Conservation (phyloP, 2,888 invertebrate species). For the Epistrophe grossulariae region DNA sequence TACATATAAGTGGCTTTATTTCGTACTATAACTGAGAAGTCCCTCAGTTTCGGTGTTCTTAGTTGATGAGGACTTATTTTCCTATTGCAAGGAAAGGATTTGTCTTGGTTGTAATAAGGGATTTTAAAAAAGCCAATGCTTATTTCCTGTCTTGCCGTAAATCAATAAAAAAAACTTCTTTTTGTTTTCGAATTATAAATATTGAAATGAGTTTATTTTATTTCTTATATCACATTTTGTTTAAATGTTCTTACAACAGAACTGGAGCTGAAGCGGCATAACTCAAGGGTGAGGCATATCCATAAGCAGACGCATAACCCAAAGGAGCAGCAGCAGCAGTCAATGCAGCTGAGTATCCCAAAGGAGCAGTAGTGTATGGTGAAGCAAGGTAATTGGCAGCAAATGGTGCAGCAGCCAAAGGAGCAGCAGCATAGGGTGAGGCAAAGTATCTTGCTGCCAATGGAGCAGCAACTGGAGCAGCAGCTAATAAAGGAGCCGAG, state of each 20-base stretch:
- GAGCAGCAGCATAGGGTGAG: conserved; percentile 19
- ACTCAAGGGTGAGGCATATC: conserved; percentile 47
- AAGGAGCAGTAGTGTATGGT: conserved; percentile 30
- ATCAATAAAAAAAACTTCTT: not conserved
- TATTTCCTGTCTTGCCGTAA: too few relatives aligned
- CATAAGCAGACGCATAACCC: conserved; percentile 45
- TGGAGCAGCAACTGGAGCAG: conserved; percentile 48
- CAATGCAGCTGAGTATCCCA: conserved; percentile 40
- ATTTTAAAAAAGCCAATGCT: too few relatives aligned
- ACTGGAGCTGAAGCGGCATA: conserved; percentile 39
- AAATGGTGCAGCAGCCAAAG: conserved; percentile 34
- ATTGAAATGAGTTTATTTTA: not conserved
- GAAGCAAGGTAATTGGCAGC: conserved; percentile 26
- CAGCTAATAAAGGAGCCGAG: conserved; percentile 34
- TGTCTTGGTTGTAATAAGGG: too few relatives aligned
- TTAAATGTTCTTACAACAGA: conserved; percentile 31
- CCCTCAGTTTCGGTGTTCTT: too few relatives aligned
- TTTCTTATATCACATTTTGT: not conserved
- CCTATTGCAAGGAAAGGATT: too few relatives aligned
- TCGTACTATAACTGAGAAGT: too few relatives aligned
- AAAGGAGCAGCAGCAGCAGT: conserved; percentile 37
- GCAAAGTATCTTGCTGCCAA: conserved; percentile 26
- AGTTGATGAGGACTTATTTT: too few relatives aligned
- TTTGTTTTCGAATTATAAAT: not conserved
- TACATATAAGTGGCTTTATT: too few relatives aligned